These are phyloP conservation scores for Pipra filicauda DNA, from an alignment of 2,113 vertebrate species.

Conservation along the genomic window DNA sequence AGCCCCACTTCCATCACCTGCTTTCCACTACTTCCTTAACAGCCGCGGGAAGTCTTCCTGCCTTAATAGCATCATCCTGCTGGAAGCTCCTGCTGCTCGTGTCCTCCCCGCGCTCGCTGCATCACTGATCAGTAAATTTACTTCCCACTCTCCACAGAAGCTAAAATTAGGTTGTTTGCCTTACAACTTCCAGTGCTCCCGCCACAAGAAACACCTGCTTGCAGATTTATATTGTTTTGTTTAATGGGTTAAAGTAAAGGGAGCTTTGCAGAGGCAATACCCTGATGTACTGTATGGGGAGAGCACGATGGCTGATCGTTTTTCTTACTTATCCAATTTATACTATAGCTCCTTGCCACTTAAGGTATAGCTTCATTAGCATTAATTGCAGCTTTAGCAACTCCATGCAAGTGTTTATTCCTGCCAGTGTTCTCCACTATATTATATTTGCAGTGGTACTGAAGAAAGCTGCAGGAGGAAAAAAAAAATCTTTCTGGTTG, in stretches of 20 bases:
- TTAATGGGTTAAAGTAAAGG: conserved; percentile 73
- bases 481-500: background rate
- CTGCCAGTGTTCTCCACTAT: conserved; percentile 62
- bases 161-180: conserved; percentile 84
- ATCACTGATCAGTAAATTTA: conserved; percentile 83
- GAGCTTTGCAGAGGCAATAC: conserved; percentile 64
- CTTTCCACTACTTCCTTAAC: conserved; percentile 73
- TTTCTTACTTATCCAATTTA: conserved; percentile 73
- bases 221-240: conserved; percentile 78
- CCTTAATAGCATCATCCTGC: conserved; percentile 80
- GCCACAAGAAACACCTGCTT: conserved; percentile 80
- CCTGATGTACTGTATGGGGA: conserved; percentile 63
- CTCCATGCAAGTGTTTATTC: conserved; percentile 68
- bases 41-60: conserved; percentile 75
- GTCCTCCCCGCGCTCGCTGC: conserved; percentile 75
- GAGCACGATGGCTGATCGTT: conserved; percentile 63
- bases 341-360: conserved; percentile 55
- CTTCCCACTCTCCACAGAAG: conserved; percentile 69
- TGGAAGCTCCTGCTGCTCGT: conserved; percentile 81
- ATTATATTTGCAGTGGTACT: conserved; percentile 52
- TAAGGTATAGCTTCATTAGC: conserved; percentile 74
- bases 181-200: conserved; percentile 75
- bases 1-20: conserved; percentile 79
- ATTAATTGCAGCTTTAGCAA: conserved; percentile 76
- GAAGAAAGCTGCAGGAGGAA: background rate